A percentile compares a stretch with the other conserved stretches of the same genome.
These are phyloP conservation scores for Leucophora obtusa DNA, from an alignment of 2,888 invertebrate genomes.

Conservation along the genomic window DNA sequence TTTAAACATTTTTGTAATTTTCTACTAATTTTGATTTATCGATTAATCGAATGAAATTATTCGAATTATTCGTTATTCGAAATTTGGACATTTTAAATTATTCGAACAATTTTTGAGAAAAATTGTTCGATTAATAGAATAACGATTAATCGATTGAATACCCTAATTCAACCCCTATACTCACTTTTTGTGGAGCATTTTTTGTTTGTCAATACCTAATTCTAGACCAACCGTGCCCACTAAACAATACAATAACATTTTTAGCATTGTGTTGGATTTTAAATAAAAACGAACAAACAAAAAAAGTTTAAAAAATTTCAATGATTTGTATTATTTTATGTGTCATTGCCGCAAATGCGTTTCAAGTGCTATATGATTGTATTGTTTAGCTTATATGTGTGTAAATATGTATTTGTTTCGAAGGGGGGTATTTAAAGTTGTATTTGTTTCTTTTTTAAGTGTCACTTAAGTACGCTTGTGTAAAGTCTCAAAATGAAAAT, in stretches of 20 bases:
- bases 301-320: slow-evolving; percentile 51
- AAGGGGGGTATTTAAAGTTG: slow-evolving; percentile 64
- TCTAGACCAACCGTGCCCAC: too few relatives aligned
- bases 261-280: slow-evolving; percentile 45
- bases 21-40: too few relatives aligned
- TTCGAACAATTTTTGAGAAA: too few relatives aligned
- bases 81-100: too few relatives aligned
- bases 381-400: slow-evolving; percentile 35
- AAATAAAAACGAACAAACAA: slow-evolving; percentile 23
- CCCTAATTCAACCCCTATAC: too few relatives aligned
- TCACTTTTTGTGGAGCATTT: too few relatives aligned
- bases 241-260: slow-evolving; percentile 20
- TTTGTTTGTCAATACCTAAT: too few relatives aligned
- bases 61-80: too few relatives aligned
- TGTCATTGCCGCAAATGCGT: slow-evolving; percentile 68
- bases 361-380: slow-evolving; percentile 61
- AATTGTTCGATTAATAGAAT: too few relatives aligned
- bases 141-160: too few relatives aligned
- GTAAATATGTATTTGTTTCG: slow-evolving; percentile 30
- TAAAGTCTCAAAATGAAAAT: slow-evolving; percentile 14
- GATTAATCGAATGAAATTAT: too few relatives aligned
- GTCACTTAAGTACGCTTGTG: slow-evolving; percentile 49
- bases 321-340: slow-evolving; percentile 62
- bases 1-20: too few relatives aligned
- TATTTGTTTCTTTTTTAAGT: slow-evolving; percentile 68